Conservation (phyloP, 1,140 invertebrate genomes). For the Harlomillsia oculata region DNA sequence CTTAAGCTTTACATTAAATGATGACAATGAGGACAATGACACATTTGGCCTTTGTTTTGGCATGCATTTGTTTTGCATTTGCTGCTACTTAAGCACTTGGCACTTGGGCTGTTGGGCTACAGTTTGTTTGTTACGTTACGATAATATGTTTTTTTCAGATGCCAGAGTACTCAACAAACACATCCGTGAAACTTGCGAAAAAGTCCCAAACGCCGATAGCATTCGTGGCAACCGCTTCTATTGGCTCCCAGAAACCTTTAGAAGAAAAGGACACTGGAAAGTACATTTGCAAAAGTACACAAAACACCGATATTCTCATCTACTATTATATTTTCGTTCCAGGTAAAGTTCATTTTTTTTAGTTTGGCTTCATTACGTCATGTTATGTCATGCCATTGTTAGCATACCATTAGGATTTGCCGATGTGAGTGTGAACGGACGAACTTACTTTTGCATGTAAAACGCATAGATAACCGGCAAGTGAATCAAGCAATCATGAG, state of each 20-base stretch:
- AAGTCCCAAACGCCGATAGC: neutral
- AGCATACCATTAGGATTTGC: no score
- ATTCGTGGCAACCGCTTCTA: conserved; percentile 2
- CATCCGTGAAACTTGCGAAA: neutral
- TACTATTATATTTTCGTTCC: conserved; percentile 26
- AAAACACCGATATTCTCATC: conserved; percentile 11
- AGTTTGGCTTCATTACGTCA: neutral
- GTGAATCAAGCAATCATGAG: no score
- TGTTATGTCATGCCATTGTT: no score
- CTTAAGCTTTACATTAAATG: no score
- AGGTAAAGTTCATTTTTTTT: conserved; percentile 15
- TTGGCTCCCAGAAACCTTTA: neutral
- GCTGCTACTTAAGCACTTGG: no score
- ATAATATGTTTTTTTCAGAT: conserved; percentile 1
- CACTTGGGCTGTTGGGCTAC: no score
- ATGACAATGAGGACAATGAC: no score
- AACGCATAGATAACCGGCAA: neutral
- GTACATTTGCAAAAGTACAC: conserved; percentile 23
- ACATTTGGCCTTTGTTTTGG: no score
- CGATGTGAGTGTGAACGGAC: no score
- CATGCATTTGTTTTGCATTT: no score
- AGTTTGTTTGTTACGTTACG: neutral
- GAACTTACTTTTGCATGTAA: neutral
- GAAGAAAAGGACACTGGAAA: conserved; percentile 20
- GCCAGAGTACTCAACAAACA: conserved; percentile 7